Evolutionary conservation across 2,113 vertebrate species (phyloP).

Genomic region (Burhinus oedicnemus): DNA sequence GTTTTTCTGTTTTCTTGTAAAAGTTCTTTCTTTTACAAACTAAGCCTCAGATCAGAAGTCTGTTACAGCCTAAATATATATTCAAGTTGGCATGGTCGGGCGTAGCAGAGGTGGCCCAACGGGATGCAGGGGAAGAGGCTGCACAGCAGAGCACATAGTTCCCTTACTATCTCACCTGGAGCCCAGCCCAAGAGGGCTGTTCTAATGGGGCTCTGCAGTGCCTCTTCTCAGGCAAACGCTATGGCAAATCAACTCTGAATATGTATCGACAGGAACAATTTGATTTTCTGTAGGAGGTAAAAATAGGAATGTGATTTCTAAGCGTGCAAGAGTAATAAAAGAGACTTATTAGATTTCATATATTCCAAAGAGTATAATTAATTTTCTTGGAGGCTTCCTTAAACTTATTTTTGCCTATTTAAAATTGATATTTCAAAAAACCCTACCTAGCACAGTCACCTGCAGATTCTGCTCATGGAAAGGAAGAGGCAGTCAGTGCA

Average conservation of each 20-base stretch:
- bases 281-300: not conserved
- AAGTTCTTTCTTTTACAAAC: not conserved
- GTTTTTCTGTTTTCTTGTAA: not conserved
- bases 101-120: rapidly evolving
- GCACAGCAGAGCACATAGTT: not conserved
- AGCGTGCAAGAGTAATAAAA: not conserved
- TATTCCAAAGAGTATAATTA: not conserved
- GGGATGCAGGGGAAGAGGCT: not conserved
- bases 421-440: not conserved
- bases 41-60: not conserved
- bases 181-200: not conserved
- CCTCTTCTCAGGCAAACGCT: not conserved
- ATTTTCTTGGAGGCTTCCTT: not conserved
- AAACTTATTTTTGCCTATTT: not conserved
- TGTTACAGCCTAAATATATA: not conserved
- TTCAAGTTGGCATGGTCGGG: not conserved
- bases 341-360: not conserved
- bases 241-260: not conserved
- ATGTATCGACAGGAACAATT: not conserved
- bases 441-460: not conserved
- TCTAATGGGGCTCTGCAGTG: not conserved
- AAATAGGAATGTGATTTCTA: not conserved
- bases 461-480: not conserved
- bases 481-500: not conserved
- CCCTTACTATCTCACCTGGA: not conserved